A percentile compares a stretch with the other conserved stretches of the same genome.
Conservation (phyloP, 2,888 invertebrate genomes). For the Zaprionus bogoriensis region DNA sequence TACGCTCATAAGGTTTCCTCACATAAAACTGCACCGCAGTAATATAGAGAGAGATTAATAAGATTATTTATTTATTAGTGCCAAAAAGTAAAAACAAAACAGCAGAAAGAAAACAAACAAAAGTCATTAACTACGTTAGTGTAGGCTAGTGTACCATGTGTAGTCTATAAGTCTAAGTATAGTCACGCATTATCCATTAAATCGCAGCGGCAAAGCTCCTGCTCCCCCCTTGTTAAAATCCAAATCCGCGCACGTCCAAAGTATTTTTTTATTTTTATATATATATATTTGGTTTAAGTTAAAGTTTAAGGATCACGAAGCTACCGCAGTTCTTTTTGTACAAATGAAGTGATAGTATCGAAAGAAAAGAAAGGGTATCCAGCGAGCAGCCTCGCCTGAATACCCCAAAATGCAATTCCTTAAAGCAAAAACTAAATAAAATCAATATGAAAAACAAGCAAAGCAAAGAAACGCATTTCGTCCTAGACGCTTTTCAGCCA, state of each 20-base stretch:
- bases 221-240: conserved; percentile 36
- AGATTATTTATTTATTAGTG: conserved; percentile 75
- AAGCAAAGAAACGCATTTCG: not conserved
- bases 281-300: conserved; percentile 36
- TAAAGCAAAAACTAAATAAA: conserved; percentile 22
- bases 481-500: conserved; percentile 50
- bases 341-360: conserved; percentile 63
- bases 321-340: conserved; percentile 22
- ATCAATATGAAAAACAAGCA: conserved; percentile 20
- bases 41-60: conserved; percentile 66
- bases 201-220: conserved; percentile 20
- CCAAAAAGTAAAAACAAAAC: conserved; percentile 47
- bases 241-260: conserved; percentile 68
- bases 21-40: conserved; percentile 26
- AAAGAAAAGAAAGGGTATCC: conserved; percentile 20
- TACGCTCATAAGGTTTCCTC: conserved; percentile 43
- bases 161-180: conserved; percentile 26
- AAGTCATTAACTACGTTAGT: conserved; percentile 70
- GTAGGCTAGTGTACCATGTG: conserved; percentile 24
- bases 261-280: conserved; percentile 63
- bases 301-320: conserved; percentile 25
- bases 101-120: conserved; percentile 26
- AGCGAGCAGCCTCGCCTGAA: conserved; percentile 7
- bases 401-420: conserved; percentile 15
- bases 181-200: not conserved